Percentiles rank a stretch among this genome's conserved stretches.
Evolutionary conservation across 53 echinoderm and acorn worm species (phyloP).

Genomic region (Zoroaster sp.): DNA sequence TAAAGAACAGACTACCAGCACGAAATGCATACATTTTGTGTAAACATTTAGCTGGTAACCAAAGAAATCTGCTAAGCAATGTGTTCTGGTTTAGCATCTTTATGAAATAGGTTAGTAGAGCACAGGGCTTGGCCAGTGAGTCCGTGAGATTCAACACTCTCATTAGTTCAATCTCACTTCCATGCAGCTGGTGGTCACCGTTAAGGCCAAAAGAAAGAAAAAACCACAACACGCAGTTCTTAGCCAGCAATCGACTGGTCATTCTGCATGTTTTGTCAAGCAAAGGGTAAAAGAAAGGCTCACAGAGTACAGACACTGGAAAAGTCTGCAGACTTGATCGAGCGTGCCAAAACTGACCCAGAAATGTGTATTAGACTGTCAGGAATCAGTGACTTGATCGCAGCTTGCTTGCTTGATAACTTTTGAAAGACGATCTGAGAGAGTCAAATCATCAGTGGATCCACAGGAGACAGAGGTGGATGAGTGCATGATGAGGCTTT

Average conservation of each 20-base stretch:
- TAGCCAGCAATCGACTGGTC: conserved; percentile 16
- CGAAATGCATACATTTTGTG: too few relatives aligned
- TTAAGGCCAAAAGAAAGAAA: too few relatives aligned
- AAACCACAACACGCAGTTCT: not conserved
- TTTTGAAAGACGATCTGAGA: conserved; percentile 24
- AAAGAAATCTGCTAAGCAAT: too few relatives aligned
- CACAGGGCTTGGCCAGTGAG: too few relatives aligned
- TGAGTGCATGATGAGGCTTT: not conserved
- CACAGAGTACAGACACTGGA: conserved; percentile 10
- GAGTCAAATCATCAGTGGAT: not conserved
- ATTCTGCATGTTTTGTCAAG: conserved; percentile 37
- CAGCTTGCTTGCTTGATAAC: conserved; percentile 25
- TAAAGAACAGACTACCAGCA: too few relatives aligned
- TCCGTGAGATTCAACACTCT: too few relatives aligned
- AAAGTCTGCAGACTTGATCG: not conserved
- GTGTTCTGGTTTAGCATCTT: too few relatives aligned
- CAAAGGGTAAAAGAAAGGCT: not conserved
- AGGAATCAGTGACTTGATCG: conserved; percentile 21
- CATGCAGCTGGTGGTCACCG: too few relatives aligned
- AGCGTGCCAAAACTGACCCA: not conserved
- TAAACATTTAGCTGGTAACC: too few relatives aligned
- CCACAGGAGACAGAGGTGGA: not conserved
- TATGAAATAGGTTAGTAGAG: too few relatives aligned
- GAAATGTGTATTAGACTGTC: conserved; percentile 18
- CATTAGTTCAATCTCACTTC: too few relatives aligned